Percentiles rank a stretch among this genome's conserved stretches.
Evolutionary conservation across 2,113 vertebrate genomes (phyloP).

Genomic region (Dendropsophus ebraccatus): DNA sequence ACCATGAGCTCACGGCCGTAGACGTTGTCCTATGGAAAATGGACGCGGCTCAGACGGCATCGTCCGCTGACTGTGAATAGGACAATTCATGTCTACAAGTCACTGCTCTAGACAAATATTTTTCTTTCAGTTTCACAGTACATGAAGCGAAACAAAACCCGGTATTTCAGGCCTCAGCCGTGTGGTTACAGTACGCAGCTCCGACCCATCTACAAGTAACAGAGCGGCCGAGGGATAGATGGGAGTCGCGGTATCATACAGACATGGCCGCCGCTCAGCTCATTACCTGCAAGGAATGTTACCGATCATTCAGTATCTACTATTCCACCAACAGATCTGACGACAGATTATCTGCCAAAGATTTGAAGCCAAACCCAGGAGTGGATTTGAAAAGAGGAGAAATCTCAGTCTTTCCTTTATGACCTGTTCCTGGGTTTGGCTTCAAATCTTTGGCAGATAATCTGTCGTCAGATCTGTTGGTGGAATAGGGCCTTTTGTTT

Average conservation of each 20-base stretch:
- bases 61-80: background rate
- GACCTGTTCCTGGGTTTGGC: no score
- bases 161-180: background rate
- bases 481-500: no score
- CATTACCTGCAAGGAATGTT: background rate
- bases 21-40: background rate
- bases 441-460: no score
- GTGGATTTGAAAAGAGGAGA: no score
- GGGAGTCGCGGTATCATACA: background rate
- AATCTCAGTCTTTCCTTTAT: no score
- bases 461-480: no score
- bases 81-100: constrained; percentile 6
- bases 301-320: no score
- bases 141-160: background rate
- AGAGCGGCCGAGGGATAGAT: background rate
- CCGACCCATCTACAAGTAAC: background rate
- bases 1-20: background rate
- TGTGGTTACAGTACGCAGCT: background rate
- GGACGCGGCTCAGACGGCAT: background rate
- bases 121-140: background rate
- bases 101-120: constrained; percentile 18
- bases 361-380: no score
- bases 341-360: no score
- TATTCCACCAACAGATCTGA: no score
- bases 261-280: background rate